Evolutionary conservation across 2,113 vertebrate genomes (phyloP).

Genomic region (Colaptes auratus): DNA sequence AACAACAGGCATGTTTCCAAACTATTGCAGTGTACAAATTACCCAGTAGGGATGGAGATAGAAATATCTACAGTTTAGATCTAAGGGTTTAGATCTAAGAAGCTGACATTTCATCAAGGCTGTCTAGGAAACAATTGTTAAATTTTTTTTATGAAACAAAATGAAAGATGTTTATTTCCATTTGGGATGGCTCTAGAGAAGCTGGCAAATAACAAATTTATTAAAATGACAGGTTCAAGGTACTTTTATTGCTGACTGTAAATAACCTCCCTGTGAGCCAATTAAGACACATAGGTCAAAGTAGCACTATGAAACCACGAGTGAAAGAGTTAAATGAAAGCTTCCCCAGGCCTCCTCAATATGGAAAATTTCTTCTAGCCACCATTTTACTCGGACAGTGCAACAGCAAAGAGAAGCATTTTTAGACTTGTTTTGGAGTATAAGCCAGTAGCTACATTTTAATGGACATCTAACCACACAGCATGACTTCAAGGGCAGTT

Average conservation of each 20-base stretch:
- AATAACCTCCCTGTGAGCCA: slow-evolving; percentile 11
- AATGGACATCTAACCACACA: not conserved
- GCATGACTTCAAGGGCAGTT: not conserved
- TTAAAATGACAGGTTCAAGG: slow-evolving; percentile 52
- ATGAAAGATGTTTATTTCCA: slow-evolving; percentile 50
- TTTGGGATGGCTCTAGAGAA: slow-evolving; percentile 50
- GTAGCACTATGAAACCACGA: not conserved
- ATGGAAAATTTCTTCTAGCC: not conserved
- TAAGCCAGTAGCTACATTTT: not conserved
- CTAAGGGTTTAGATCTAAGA: slow-evolving; percentile 51
- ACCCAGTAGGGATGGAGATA: slow-evolving; percentile 69
- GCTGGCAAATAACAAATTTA: slow-evolving; percentile 19
- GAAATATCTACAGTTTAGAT: slow-evolving; percentile 61
- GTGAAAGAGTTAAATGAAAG: not conserved
- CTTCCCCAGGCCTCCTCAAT: not conserved
- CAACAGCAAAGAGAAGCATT: not conserved
- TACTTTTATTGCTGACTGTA: slow-evolving; percentile 33
- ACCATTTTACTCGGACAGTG: not conserved
- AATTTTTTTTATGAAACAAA: slow-evolving; percentile 60
- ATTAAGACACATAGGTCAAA: slow-evolving; percentile 22
- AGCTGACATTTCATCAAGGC: slow-evolving; percentile 68
- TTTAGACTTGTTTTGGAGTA: not conserved
- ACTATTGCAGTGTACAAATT: slow-evolving; percentile 70
- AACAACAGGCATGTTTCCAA: slow-evolving; percentile 76
- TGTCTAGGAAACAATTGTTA: slow-evolving; percentile 74